A percentile compares a stretch with the other conserved stretches of the same genome.
Conservation (phyloP, 2,113 vertebrate species). For the Rhinogobius similis region DNA sequence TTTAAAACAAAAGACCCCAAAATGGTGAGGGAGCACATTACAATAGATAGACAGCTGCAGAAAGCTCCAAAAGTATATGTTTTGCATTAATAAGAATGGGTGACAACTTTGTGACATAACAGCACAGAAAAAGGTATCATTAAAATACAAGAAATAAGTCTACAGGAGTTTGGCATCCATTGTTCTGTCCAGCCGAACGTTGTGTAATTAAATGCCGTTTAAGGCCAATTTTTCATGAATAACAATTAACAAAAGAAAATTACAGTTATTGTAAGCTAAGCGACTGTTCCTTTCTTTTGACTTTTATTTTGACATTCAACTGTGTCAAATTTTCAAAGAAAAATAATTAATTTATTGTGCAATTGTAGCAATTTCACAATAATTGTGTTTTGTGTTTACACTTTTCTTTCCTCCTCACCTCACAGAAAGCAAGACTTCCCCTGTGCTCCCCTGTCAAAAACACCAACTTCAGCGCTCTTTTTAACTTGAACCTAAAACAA, state of each 20-base stretch:
- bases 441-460: conserved; percentile 64
- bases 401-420: conserved; percentile 42
- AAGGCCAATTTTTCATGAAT: not conserved
- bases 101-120: not conserved
- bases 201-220: not conserved
- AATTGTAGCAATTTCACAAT: not conserved
- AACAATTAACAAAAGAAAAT: conserved; percentile 7
- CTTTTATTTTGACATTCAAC: conserved; percentile 3
- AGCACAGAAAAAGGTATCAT: not conserved
- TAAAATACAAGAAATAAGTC: not conserved
- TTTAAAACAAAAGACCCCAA: too few species aligned
- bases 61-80: not conserved
- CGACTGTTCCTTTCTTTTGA: not conserved
- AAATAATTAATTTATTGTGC: not conserved
- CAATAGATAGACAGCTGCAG: not conserved
- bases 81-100: not conserved
- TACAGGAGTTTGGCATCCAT: conserved; percentile 1
- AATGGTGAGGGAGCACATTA: not conserved
- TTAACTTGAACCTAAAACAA: conserved; percentile 59
- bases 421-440: conserved; percentile 40
- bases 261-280: not conserved
- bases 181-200: not conserved
- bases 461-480: conserved; percentile 61
- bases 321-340: not conserved
- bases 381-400: not conserved